Evolutionary conservation across 2,888 invertebrate genomes (phyloP).

Genomic region (Ichneumon xanthorius): DNA sequence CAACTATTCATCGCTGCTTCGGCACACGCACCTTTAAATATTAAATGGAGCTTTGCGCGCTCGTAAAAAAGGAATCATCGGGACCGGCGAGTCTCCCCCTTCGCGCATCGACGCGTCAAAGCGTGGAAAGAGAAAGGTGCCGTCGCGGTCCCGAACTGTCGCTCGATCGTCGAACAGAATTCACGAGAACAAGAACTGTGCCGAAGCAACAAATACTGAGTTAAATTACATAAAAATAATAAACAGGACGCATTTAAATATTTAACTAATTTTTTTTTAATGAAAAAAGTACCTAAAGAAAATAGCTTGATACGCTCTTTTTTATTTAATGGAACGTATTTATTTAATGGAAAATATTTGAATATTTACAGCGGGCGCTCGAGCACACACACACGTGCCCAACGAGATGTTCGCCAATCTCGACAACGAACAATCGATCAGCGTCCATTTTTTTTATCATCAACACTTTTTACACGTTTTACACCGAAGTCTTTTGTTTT

Average conservation of each 20-base stretch:
- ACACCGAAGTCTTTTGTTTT: conserved; percentile 11
- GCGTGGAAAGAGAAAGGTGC: conserved; percentile 1
- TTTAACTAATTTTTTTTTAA: background rate
- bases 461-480: conserved; percentile 47
- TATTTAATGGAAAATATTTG: conserved; percentile 83
- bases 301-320: background rate
- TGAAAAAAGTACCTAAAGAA: background rate
- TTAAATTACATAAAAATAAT: background rate
- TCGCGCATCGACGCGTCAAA: conserved; percentile 22
- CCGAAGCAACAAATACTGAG: background rate
- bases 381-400: conserved; percentile 22
- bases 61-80: conserved; percentile 77
- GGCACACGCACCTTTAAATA: conserved; percentile 83
- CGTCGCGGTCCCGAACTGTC: conserved; percentile 4
- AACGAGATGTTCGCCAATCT: conserved; percentile 38
- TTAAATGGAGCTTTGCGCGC: conserved; percentile 82
- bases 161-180: background rate
- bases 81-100: conserved; percentile 13
- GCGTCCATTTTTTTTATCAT: conserved; percentile 31
- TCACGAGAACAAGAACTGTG: background rate
- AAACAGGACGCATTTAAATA: background rate
- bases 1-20: conserved; percentile 82
- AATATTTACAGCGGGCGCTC: conserved; percentile 79
- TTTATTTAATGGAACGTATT: conserved; percentile 69
- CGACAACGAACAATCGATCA: conserved; percentile 39